Base-by-base conservation (phyloP, 2,888 invertebrate species). In the Sturmia bella region DNA sequence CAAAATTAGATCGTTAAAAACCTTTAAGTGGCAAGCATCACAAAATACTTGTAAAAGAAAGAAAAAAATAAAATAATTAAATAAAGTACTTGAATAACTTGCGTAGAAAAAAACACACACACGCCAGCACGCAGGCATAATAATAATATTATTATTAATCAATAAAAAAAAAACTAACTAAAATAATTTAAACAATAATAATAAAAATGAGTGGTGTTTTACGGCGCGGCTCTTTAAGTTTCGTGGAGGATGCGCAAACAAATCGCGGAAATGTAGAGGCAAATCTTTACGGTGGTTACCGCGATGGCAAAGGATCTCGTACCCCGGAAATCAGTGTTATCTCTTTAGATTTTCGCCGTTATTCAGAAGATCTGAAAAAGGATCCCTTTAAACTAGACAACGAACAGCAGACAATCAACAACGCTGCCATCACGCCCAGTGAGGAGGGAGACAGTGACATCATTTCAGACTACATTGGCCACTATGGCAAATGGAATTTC, bases 401-500 rank as follows among this genome's bases (percentile, higher is more conserved):
- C 27, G 73, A 50, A 45, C 61, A 45, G 32, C 32, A 64, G 17
- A 19, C n/a, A 1, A 41, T 15, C 9, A 0, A 13, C 13, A 48
- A 13, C 15, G 24, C 19, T 43, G 56, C 19, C 32, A 85, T 74
- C 72, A 88, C 87, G 78, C 86, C 87, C 15, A 89, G 89, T 69
- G 87, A 88, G 64, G 90, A 90, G 78, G 75, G 68, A 1, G 88
- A 92, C 73, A 91, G 92, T 73, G 93, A 93, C 87, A 89, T 92
- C 17, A 91, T 94, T 59, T 92, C 93, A 0, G 91, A 91, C 80
- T 91, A 92, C 6, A 92, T 94, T 79, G 94, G 94, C 2, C 92
- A 93, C 80, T 93, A 92, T 87, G 93, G 93, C 52, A 88, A 91
- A 84, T 94, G 94, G 94, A 94, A 94, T 87, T 91, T 93, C 64